Evolutionary conservation across 2,888 invertebrate genomes (phyloP).

Genomic region (Brenthis ino): DNA sequence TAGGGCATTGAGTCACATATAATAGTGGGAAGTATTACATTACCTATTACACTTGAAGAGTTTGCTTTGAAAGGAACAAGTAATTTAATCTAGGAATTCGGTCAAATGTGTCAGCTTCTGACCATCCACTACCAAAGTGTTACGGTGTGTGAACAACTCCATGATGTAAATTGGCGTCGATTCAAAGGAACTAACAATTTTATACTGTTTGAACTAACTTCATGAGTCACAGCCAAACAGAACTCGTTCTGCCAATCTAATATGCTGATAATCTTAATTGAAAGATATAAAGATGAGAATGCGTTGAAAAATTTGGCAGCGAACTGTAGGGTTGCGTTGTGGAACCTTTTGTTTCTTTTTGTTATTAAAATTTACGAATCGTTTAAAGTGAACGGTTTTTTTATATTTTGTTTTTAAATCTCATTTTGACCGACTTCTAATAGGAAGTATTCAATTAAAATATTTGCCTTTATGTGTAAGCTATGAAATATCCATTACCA

Average conservation of each 20-base stretch:
- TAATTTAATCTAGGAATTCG: conserved; percentile 42
- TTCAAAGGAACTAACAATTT: conserved; percentile 63
- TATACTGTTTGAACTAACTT: conserved; percentile 46
- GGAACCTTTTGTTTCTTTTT: too few relatives aligned
- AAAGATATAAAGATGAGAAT: conserved; percentile 19
- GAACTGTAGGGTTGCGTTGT: too few relatives aligned
- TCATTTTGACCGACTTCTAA: too few relatives aligned
- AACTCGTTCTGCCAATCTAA: conserved; percentile 9
- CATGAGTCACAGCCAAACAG: conserved; percentile 38
- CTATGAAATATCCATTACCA: too few relatives aligned
- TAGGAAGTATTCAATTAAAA: too few relatives aligned
- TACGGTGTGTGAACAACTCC: conserved; percentile 46
- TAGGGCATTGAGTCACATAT: background rate
- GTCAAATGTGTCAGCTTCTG: conserved; percentile 43
- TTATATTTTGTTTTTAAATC: too few relatives aligned
- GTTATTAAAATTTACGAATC: too few relatives aligned
- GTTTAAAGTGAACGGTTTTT: too few relatives aligned
- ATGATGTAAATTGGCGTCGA: conserved; percentile 58
- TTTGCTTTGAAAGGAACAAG: conserved; percentile 10
- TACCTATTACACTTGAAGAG: conserved; percentile 10
- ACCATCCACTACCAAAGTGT: conserved; percentile 34
- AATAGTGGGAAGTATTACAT: conserved; percentile 18
- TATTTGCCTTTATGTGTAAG: too few relatives aligned
- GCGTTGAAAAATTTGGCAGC: background rate
- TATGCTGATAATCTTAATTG: conserved; percentile 10